Conservation (phyloP, 2,888 invertebrate genomes). For the Loripinus fragilis region DNA sequence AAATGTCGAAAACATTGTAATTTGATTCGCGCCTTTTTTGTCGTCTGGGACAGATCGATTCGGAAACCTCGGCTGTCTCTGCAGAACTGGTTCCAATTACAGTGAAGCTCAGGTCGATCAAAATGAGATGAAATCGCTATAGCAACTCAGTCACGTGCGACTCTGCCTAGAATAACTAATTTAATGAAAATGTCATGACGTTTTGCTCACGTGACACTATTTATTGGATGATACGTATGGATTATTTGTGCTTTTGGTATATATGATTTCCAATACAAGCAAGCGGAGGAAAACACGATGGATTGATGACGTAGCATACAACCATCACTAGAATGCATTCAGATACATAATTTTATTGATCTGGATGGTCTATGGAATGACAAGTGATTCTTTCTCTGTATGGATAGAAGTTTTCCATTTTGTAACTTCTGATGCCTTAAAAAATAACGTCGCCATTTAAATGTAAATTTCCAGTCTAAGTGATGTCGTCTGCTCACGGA, state of each 20-base stretch:
- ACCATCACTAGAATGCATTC: conserved; percentile 49
- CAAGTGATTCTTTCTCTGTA: conserved; percentile 4
- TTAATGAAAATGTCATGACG: conserved; percentile 64
- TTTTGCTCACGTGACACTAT: conserved; percentile 52
- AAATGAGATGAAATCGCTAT: conserved; percentile 57
- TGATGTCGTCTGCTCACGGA: background rate
- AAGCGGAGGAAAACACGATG: conserved; percentile 30
- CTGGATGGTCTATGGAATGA: conserved; percentile 1
- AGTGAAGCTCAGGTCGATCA: conserved; percentile 54
- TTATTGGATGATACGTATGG: conserved; percentile 55
- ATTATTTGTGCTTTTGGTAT: conserved; percentile 46
- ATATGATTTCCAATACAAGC: conserved; percentile 17
- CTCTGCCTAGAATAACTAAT: conserved; percentile 60
- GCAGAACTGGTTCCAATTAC: conserved; percentile 21
- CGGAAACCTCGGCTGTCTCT: conserved; percentile 49
- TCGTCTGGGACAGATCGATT: conserved; percentile 45
- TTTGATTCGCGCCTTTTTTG: conserved; percentile 38
- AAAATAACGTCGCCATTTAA: background rate
- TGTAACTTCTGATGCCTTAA: background rate
- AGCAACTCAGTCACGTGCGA: conserved; percentile 56
- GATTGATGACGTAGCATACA: conserved; percentile 46
- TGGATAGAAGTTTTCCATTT: background rate
- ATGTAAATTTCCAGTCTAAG: background rate
- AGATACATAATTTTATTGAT: conserved; percentile 61
- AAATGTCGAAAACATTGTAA: conserved; percentile 18